Evolutionary conservation across 2,113 vertebrate genomes (phyloP).

Genomic region (Vidua macroura): DNA sequence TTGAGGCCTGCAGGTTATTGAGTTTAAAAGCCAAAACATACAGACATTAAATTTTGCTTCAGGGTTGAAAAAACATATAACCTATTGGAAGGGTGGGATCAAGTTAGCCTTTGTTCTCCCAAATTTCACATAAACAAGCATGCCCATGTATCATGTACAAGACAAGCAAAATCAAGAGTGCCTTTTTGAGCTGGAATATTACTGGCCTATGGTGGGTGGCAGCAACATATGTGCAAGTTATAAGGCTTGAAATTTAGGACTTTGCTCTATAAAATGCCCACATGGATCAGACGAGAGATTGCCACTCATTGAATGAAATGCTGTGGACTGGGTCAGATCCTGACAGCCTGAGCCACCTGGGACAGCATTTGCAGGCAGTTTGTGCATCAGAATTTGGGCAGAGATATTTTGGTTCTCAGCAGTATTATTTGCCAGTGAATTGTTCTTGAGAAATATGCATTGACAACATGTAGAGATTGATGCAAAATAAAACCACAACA

Average conservation of each 20-base stretch:
- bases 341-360: not conserved
- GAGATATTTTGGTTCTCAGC: not conserved
- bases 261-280: not conserved
- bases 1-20: constrained; percentile 22
- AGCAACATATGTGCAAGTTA: not conserved
- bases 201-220: not conserved
- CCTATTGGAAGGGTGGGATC: constrained; percentile 21
- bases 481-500: not conserved
- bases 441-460: not conserved
- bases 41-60: constrained; percentile 20
- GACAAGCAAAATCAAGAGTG: not conserved
- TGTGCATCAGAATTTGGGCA: not conserved
- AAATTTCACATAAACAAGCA: constrained; percentile 26
- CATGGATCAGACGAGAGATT: not conserved
- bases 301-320: not conserved
- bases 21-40: constrained; percentile 53
- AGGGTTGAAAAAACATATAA: constrained; percentile 55
- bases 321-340: not conserved
- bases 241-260: not conserved
- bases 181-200: not conserved
- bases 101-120: constrained; percentile 53
- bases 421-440: not conserved
- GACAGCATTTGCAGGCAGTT: not conserved
- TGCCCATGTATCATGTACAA: not conserved
- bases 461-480: not conserved